These are phyloP conservation scores for Microvelia longipes DNA, from an alignment of 1,140 invertebrate species.

Conservation along the genomic window DNA sequence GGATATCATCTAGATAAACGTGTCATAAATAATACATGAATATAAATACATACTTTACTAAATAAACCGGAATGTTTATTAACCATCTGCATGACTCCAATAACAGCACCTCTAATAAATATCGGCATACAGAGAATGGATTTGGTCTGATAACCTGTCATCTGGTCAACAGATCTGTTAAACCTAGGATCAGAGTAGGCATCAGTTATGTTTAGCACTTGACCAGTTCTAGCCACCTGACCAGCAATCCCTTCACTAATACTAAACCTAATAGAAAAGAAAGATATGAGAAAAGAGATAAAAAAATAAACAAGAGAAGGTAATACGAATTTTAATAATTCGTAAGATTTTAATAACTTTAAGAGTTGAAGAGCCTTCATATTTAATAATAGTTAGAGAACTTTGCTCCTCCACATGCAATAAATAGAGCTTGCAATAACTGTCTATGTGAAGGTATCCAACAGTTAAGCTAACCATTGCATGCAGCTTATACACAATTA, in stretches of 20 bases:
- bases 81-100: slow-evolving; percentile 78
- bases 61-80: slow-evolving; percentile 57
- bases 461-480: no score
- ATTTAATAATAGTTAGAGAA: no score
- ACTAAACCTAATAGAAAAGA: slow-evolving; percentile 31
- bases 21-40: not conserved
- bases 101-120: slow-evolving; percentile 52
- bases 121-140: slow-evolving; percentile 77
- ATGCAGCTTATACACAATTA: no score
- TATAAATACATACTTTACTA: slow-evolving; percentile 32
- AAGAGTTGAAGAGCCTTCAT: no score
- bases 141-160: slow-evolving; percentile 57
- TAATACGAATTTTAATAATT: not conserved
- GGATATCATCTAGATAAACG: no score
- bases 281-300: no score
- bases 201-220: slow-evolving; percentile 60
- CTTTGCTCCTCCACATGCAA: no score
- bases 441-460: no score
- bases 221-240: slow-evolving; percentile 56
- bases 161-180: slow-evolving; percentile 57
- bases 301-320: not conserved
- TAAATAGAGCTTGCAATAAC: no score
- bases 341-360: no score
- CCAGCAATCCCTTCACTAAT: slow-evolving; percentile 44
- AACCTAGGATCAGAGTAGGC: slow-evolving; percentile 65